Base-by-base conservation (phyloP, 2,888 invertebrate genomes). In the Synergus gifuensis region DNA sequence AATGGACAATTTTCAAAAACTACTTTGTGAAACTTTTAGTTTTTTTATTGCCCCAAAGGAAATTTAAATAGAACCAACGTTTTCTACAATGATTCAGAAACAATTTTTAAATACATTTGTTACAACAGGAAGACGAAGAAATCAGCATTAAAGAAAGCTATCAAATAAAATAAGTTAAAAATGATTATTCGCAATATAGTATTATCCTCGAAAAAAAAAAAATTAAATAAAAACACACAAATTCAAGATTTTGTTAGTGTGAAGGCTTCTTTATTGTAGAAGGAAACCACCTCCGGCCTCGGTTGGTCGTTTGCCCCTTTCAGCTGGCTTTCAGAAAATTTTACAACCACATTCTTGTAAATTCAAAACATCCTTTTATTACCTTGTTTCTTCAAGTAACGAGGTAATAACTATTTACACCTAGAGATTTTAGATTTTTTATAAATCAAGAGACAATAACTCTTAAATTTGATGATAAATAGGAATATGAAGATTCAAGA, bases 281-380 rank as follows among this genome's bases (percentile, higher is more conserved):
- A 73, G 16, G 73, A 54, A 73, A 73, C 73, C 54, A 73, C 73
- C 73, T 73, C 54, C 54, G 73, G 73, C 73, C 54, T 73, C 73
- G 73, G 73, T 73, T 73, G 73, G 73, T 73, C 73, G 54, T 73
- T 73, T 73, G 73, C 73, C 73, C 54, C 73, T 40, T 58, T 36
- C 54, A 54, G 73, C 73, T 73, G 36, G 73, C 73, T 73, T 73
- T 40, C 54, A 73, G 73, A 73, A 73, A 73, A 73, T 73, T 36
- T 73, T 73, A 73, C 73, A 73, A 73, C 73, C 73, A 73, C 73
- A 73, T 73, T 73, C 73, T 73, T 73, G 54, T 73, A 54, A 73
- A 73, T 46, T 54, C 8, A 73, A 36, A 64, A 54, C 16, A 73
- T 73, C 49, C 28, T 73, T 73, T 73, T 58, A 73, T 73, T 54